These are phyloP conservation scores for Adelphocoris suturalis DNA, from an alignment of 2,888 invertebrate genomes.

Conservation along the genomic window DNA sequence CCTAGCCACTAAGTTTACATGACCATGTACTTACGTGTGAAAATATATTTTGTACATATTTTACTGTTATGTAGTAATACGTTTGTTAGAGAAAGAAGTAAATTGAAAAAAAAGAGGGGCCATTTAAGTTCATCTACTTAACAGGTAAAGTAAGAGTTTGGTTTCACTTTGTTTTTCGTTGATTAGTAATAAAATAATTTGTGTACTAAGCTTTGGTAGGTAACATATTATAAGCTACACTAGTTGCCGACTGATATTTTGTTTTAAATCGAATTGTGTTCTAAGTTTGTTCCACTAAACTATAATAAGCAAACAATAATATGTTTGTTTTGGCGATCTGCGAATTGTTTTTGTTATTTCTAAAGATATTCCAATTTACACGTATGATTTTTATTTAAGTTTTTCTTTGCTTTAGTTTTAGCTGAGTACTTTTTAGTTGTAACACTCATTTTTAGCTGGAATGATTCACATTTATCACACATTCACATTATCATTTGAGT, in stretches of 20 bases:
- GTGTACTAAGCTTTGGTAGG: not conserved
- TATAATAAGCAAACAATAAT: not conserved
- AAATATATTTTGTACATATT: conserved; percentile 39
- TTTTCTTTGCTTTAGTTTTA: not conserved
- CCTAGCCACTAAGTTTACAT: conserved; percentile 36
- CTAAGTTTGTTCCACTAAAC: not conserved
- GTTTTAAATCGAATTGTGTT: not conserved
- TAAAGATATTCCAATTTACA: not conserved
- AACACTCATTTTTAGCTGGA: not conserved
- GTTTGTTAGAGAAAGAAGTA: not conserved
- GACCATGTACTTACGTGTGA: conserved; percentile 21
- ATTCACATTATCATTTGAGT: no score
- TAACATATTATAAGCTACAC: conserved; percentile 10
- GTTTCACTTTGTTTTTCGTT: not conserved
- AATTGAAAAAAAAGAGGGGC: conserved; percentile 33
- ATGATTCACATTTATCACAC: not conserved
- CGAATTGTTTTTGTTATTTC: not conserved
- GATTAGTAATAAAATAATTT: conserved; percentile 4
- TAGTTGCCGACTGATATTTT: conserved; percentile 26
- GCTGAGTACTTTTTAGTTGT: not conserved
- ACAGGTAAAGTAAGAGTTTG: not conserved
- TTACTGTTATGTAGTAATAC: conserved; percentile 21
- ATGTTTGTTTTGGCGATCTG: conserved; percentile 22
- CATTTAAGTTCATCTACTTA: not conserved
- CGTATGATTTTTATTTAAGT: not conserved